Conservation (phyloP, 1,140 invertebrate genomes). For the Phocides pigmalion region DNA sequence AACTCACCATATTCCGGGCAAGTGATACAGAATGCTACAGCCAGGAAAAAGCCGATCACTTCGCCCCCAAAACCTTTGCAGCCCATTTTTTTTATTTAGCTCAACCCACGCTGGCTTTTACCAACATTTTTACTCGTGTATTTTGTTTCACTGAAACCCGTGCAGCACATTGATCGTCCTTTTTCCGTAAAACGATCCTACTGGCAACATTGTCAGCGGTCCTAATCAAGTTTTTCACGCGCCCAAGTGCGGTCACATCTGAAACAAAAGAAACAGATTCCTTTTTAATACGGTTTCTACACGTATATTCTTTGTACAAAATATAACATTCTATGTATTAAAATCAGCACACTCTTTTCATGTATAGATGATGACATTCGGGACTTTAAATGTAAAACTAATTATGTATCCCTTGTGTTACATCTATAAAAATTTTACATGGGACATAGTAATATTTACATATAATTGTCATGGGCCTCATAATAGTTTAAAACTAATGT, state of each 20-base stretch:
- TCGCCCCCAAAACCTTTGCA: slow-evolving; percentile 65
- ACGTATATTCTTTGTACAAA: too few relatives aligned
- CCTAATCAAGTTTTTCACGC: slow-evolving; percentile 31
- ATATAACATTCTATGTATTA: too few relatives aligned
- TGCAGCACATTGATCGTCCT: slow-evolving; percentile 49
- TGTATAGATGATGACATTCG: too few relatives aligned
- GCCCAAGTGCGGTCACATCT: slow-evolving; percentile 53
- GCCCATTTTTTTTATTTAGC: slow-evolving; percentile 71
- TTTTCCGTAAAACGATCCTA: slow-evolving; percentile 39
- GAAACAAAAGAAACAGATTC: slow-evolving; percentile 52
- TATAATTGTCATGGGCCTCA: too few relatives aligned
- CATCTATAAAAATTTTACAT: too few relatives aligned
- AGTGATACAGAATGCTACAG: slow-evolving; percentile 70
- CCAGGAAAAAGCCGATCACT: slow-evolving; percentile 72
- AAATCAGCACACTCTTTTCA: too few relatives aligned
- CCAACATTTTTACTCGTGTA: slow-evolving; percentile 69
- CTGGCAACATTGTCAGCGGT: slow-evolving; percentile 50
- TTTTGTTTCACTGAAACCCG: slow-evolving; percentile 58
- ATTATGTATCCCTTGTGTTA: too few relatives aligned
- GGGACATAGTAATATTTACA: too few relatives aligned
- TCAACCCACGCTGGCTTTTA: slow-evolving; percentile 75
- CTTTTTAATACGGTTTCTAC: slow-evolving; percentile 20
- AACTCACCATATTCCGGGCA: slow-evolving; percentile 77
- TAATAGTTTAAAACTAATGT: too few relatives aligned
- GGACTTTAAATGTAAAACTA: too few relatives aligned